Base-by-base conservation (phyloP, 2,797 vertebrate genomes). In the Oophaga sylvatica region DNA sequence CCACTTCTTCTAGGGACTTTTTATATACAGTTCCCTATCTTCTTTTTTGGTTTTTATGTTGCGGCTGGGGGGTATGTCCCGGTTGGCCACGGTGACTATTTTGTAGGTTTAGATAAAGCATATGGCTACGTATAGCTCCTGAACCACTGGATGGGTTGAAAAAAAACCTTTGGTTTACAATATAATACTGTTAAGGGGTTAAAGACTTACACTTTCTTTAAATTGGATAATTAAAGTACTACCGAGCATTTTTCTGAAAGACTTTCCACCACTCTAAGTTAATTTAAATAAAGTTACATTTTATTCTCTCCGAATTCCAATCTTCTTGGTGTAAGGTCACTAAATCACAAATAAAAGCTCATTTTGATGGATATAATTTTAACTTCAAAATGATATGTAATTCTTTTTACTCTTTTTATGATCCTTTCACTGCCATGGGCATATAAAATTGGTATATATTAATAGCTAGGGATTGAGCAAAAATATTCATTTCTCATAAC, bases 331-430 rank as follows among this genome's bases (percentile, higher is more conserved):
- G 29, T 67, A 78, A 85, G 60, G 75, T 79, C 62, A 85, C 62
- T 85, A 85, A 79, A 78, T 85, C 79, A 78, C 75, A 79, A 85
- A 79, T 85, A 85, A 85, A 85, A 85, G 75, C 84, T 79, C 75
- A 79, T 68, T 78, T 67, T 78, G 41, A 77, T 68, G 79, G 41
- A 65, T 68, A 85, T 85, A 85, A 79, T 85, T 85, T 78, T 67
- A 77, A 76, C 71, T 79, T 78, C 45, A 62, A 67, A 79, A 85
- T 79, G 26, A 29, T 20, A 78, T 85, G 62, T 79, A 67, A 85
- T 79, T 78, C 62, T 85, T 78, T 85, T 67, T 78, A 60, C 60
- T 53, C 73, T 77, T 78, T 85, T 85, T 78, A 85, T 85, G 75
- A 85, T 79, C 48, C 41, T 53, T 65, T 79, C 76, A 57, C 62